Evolutionary conservation across 2,113 vertebrate genomes (phyloP), one percentile per base, ranked within the genome.

Genomic region (Hucho hucho): DNA sequence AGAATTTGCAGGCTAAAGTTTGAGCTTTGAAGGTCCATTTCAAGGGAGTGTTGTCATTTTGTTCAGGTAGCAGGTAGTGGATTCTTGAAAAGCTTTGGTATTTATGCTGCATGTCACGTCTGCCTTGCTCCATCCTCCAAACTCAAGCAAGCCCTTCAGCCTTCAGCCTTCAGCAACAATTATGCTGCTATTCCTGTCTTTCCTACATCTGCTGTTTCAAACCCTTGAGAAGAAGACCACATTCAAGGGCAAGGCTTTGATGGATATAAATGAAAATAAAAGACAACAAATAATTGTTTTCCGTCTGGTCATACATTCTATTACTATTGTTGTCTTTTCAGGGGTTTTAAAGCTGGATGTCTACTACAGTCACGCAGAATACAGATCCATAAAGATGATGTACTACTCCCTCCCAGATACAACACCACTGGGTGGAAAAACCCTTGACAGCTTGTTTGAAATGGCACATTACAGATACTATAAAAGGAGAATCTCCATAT

Each of bases 401-500:
- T 78, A 84, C 87, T 75, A 49, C 75, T 79, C 61, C 29, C 80
- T 79, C 69, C 76, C 79, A 73, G 79, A 79, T 74, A 77, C 59
- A 75, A 74, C 72, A 72, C 74, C 78, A 72, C 75, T 70, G 73
- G 76, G 78, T 80, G 53, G 69, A 58, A 37, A 69, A 79, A 79
- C 82, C 70, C 67, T 79, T 89, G 89, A 89, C 64, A 79, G 81
- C 75, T 82, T 88, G 82, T 88, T 90, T 87, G 79, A 88, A 90
- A 87, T 72, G 43, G 78, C 74, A 82, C 83, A 79, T 90, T 86
- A 89, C 81, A 84, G 80, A 79, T 76, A 83, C 80, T 66, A 73
- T 77, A 86, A 80, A 82, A 84, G 83, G 70, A 89, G 86, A 2
- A 78, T 71, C 90, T 83, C 87, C 90, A 92, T 79, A 82, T 90